Evolutionary conservation across 2,113 vertebrate species (phyloP).

Genomic region (Tyrannus savana): DNA sequence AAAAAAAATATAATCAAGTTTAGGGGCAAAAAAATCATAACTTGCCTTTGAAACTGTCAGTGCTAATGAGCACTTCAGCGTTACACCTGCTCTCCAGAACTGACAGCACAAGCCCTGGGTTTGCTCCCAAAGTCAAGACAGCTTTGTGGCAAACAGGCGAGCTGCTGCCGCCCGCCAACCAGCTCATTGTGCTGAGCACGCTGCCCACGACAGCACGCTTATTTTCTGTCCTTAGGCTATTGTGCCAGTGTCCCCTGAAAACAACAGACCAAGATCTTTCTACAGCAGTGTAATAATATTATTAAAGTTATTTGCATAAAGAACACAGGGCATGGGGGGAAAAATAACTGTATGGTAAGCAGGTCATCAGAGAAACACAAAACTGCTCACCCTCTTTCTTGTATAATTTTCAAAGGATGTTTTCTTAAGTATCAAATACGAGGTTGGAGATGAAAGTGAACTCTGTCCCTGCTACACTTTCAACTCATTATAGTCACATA

Average conservation of each 20-base stretch:
- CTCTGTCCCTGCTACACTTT: not conserved
- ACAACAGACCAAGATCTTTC: not conserved
- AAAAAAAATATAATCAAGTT: not conserved
- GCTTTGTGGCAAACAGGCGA: not conserved
- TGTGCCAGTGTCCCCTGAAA: slow-evolving; percentile 37
- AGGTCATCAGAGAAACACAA: slow-evolving; percentile 6
- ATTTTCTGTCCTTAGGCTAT: slow-evolving; percentile 55
- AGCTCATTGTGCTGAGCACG: slow-evolving; percentile 33
- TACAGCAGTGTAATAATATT: slow-evolving; percentile 52
- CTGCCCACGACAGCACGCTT: slow-evolving; percentile 41
- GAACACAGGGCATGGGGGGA: slow-evolving; percentile 1
- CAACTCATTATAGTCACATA: not conserved
- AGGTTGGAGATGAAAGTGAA: not conserved
- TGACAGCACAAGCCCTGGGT: slow-evolving; percentile 42
- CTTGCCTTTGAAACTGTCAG: slow-evolving; percentile 6
- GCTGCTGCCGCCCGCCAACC: slow-evolving; percentile 34
- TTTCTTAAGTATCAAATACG: not conserved
- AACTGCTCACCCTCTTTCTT: not conserved
- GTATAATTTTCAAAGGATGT: not conserved
- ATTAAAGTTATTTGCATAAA: slow-evolving; percentile 48
- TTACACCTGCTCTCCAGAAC: slow-evolving; percentile 25
- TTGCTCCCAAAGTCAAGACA: slow-evolving; percentile 19
- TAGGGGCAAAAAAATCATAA: slow-evolving; percentile 20
- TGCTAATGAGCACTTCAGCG: not conserved
- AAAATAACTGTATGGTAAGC: not conserved